Evolutionary conservation across 92 coral and sea anemone genomes (phyloP), one percentile per base, ranked within the genome.

Genomic region (Blastomussa wellsi): DNA sequence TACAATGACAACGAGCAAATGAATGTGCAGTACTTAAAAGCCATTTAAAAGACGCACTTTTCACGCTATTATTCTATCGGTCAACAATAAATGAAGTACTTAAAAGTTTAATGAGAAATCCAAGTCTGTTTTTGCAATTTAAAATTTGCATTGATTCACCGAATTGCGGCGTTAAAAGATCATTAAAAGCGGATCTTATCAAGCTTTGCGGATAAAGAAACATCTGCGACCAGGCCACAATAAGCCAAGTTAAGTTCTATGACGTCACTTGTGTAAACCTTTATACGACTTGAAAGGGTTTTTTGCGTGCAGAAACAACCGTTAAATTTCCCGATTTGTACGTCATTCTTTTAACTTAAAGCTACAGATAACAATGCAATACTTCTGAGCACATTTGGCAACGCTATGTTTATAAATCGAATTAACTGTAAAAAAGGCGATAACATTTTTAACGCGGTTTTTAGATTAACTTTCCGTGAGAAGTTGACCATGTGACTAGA

Each of bases 31-130:
- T 71, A 22, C 65, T 37, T 8, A 20, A 37, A 71, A 70, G 13
- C 55, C 32, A 71, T 52, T 82, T 32, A 52, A 33, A 49, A 71
- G 9, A 82, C 28, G 14, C 75, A 19, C 68, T 82, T 82, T n/a
- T 52, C 28, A 24, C 22, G 68, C 37, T 38, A n/a, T 41, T 39
- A 60, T 17, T 36, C 28, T 1, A 29, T n/a, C 49, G 28, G 42
- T 71, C 37, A 52, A 35, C 29, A 71, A 52, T 55, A 82, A 64
- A 33, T 71, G 51, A 41, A 6, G 14, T 53, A 42, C 76, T 52
- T 71, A n/a, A 82, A 70, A 70, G 28, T 70, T 70, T 70, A 82
- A 82, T 51, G 48, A 82, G 78, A n/a, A 70, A 49, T 72, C 49
- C 0, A n/a, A 71, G 19, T 29, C 20, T 70, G 12, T 71, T 69